These are phyloP conservation scores for Corticium candelabrum DNA, from an alignment of 37 sponge, comb jelly and placozoan species.

Conservation along the genomic window DNA sequence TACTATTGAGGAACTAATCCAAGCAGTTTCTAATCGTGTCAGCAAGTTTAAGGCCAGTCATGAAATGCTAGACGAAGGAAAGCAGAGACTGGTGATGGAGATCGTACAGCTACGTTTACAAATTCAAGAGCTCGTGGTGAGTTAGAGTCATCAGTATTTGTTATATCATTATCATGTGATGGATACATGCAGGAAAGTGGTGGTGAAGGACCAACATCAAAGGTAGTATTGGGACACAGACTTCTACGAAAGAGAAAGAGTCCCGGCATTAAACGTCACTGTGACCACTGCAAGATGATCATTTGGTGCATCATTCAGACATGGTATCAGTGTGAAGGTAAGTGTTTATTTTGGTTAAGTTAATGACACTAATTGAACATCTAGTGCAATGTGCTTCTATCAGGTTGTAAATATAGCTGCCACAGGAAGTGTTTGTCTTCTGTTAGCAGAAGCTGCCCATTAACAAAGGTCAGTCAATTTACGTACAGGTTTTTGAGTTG, in stretches of 20 bases:
- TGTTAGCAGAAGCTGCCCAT: slow-evolving; percentile 1
- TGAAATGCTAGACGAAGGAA: background rate
- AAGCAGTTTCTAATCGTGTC: background rate
- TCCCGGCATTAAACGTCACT: slow-evolving; percentile 10
- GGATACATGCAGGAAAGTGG: background rate
- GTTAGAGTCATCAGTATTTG: background rate
- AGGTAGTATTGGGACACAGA: slow-evolving; percentile 37
- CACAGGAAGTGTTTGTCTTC: background rate
- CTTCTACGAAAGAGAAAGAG: slow-evolving; percentile 24
- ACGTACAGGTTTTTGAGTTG: too few species aligned
- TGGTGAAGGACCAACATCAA: background rate
- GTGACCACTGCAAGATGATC: slow-evolving; percentile 44
- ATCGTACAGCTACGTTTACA: slow-evolving; percentile 3
- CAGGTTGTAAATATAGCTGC: slow-evolving; percentile 1
- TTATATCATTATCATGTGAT: too few species aligned
- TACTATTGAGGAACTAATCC: background rate
- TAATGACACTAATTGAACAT: background rate
- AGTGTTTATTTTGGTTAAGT: background rate
- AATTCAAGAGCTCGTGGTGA: background rate
- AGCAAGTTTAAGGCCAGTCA: background rate
- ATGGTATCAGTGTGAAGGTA: slow-evolving; percentile 27
- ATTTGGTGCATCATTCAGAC: slow-evolving; percentile 23
- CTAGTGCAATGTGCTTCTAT: background rate
- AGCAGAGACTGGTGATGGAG: background rate
- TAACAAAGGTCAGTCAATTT: background rate